Base-by-base conservation (phyloP, 1,140 invertebrate species). In the Ips nitidus region DNA sequence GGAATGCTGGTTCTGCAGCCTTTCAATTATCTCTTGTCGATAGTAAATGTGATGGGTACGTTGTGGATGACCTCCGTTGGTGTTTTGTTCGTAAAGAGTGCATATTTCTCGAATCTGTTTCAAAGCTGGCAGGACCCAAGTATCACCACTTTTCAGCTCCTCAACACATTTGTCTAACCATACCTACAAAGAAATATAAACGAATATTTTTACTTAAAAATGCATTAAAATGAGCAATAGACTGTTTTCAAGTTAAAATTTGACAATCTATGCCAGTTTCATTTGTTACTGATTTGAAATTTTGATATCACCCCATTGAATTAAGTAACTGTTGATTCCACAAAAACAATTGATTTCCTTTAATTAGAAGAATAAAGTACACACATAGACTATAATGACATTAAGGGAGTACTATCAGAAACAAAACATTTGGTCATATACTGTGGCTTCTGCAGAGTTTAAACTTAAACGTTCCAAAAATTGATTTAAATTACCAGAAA, bases 61-160 rank as follows among this genome's bases (percentile, higher is more conserved):
- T 80, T 86, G 87, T 71, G 77, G 82, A 79, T 90, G 89, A 52
- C 75, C 73, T 5, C 79, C 77, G 58, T 77, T 78, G 4, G 76
- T 67, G 53, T 74, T 74, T 41, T 79, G 90, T 86, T 97, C 95
- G 79, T 98, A 98, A 61, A 98, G 84, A 77, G 91, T 92, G 80
- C 95, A 98, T 69, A 99, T 98, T 81, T 98, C 96, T 43, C 92
- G 87, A 77, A 99, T 98, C 82, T 98, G 93, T 80, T 98, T 97
- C 52, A 99, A 83, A 5, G 96, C 94, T 39, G 96, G 95, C 73
- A 99, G 80, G 4, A 95, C 96, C 95, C 95, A 98, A 62, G 86
- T 88, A 74, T 95, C 93, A 53, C 89, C 89, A 64, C 86, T 89
- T 78, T 96, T 97, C 41, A 98, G 81, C 80, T 98, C 95, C 75